Evolutionary conservation across 2,888 invertebrate species (phyloP).

Genomic region (Nemotelus pantherinus): DNA sequence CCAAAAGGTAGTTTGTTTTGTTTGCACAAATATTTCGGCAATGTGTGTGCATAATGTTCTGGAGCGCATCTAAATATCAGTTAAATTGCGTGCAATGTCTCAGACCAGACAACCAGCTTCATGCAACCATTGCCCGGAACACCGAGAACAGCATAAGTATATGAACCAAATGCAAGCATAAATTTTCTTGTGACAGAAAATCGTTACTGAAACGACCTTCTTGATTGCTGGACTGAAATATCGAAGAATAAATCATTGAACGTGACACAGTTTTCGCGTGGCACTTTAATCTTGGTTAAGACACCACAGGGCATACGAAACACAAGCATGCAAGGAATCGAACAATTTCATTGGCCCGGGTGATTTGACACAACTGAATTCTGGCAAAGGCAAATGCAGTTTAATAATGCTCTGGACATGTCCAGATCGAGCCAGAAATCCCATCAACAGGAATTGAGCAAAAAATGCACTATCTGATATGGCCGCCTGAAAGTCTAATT

Average conservation of each 20-base stretch:
- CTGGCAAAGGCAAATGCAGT: too few relatives aligned
- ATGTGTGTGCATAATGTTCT: not conserved
- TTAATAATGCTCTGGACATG: too few relatives aligned
- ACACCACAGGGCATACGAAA: too few relatives aligned
- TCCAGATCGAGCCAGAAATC: too few relatives aligned
- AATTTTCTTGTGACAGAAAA: conserved; percentile 46
- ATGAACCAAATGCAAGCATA: conserved; percentile 17
- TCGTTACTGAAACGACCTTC: conserved; percentile 50
- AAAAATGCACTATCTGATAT: too few relatives aligned
- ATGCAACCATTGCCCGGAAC: not conserved
- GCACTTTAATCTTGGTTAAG: not conserved
- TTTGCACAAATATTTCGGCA: not conserved
- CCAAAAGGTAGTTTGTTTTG: not conserved
- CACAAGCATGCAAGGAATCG: too few relatives aligned
- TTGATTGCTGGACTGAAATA: conserved; percentile 47
- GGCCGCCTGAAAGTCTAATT: too few relatives aligned
- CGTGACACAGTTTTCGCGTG: conserved; percentile 46
- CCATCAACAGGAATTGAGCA: too few relatives aligned
- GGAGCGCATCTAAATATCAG: not conserved
- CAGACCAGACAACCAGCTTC: not conserved
- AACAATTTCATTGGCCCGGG: too few relatives aligned
- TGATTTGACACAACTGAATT: too few relatives aligned
- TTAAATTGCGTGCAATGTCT: not conserved
- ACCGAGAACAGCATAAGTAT: not conserved
- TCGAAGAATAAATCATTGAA: conserved; percentile 47